Base-by-base conservation (phyloP, 2,113 vertebrate species). In the Larimichthys crocea region DNA sequence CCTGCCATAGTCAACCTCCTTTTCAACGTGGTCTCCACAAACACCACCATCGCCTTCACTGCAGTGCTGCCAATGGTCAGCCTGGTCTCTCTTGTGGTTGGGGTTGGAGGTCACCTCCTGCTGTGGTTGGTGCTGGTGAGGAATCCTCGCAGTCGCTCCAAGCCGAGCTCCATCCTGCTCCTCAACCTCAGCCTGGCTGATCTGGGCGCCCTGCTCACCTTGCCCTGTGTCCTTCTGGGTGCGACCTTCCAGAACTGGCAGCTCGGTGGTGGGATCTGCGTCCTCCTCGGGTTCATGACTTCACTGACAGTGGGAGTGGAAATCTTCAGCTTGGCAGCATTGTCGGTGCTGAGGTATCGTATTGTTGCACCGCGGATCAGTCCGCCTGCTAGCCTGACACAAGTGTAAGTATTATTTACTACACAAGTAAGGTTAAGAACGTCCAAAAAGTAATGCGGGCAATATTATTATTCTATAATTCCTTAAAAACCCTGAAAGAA, bases 121-220 rank as follows among this genome's bases (percentile, higher is more conserved):
- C 73, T 94, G 85, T 94, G 92, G 89, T 69, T 93, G 88, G 93
- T 94, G 59, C 87, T 94, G 82, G 62, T 92, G 73, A 88, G 79
- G 65, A 94, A 93, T 76, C 93, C 88, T 0, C 74, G 84, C 66
- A 90, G 89, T 31, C 84, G 91, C 83, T 90, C 87, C 71, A 92
- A 90, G 65, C 93, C 93, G 0, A 91, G 91, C 89, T 92, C 92
- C 2, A 17, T 94, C 1, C 84, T 95, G 78, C 92, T 95, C 9
- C 89, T 95, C n/a, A 95, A 92, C 88, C 92, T 95, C 31, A 94
- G 93, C 86, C 88, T 93, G 86, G 93, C 93, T 0, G 92, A 94
- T 66, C 86, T 94, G 72, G 86, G 92, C 0, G 89, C 85, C 55
- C 84, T 95, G 59, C 89, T 95, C 73, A 93, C 94, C 10, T 84